These are phyloP conservation scores for Neoniphon sammara DNA, from an alignment of 2,797 vertebrate species.

Conservation along the genomic window DNA sequence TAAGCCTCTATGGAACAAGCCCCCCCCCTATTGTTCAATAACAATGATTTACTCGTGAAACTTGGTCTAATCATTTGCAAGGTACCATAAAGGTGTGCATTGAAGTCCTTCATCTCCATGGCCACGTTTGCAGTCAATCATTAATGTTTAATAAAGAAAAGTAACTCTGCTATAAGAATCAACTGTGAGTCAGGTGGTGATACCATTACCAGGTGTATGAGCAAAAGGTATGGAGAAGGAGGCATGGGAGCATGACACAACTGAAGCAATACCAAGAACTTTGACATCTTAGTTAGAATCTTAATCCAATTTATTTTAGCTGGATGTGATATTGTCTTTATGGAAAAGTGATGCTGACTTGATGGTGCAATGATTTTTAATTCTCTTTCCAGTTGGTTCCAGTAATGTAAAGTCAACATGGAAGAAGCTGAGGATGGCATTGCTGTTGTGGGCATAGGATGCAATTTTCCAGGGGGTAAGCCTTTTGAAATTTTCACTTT, in stretches of 20 bases:
- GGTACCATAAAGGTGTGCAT: conserved; percentile 68
- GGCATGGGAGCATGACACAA: conserved; percentile 28
- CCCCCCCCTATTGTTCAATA: not conserved
- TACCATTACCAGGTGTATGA: conserved; percentile 47
- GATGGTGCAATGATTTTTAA: not conserved
- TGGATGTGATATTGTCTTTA: not conserved
- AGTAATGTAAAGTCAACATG: conserved; percentile 66
- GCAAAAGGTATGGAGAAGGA: conserved; percentile 35
- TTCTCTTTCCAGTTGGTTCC: conserved; percentile 24
- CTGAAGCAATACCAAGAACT: conserved; percentile 16
- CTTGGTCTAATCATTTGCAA: conserved; percentile 52
- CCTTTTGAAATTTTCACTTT: not conserved
- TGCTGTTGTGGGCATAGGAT: conserved; percentile 89
- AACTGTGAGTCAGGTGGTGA: conserved; percentile 33
- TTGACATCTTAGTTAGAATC: conserved; percentile 1
- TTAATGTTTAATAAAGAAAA: conserved; percentile 74
- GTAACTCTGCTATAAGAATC: conserved; percentile 62
- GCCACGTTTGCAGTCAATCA: conserved; percentile 62
- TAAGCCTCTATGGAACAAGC: conserved; percentile 18
- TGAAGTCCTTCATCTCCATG: conserved; percentile 74
- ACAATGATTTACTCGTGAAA: conserved; percentile 43
- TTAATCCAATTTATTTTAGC: not conserved
- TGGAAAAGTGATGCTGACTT: too few relatives aligned
- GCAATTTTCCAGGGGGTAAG: conserved; percentile 89
- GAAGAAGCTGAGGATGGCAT: conserved; percentile 76